Conservation (phyloP, 2,888 invertebrate genomes). For the Sarcophaga rosellei region DNA sequence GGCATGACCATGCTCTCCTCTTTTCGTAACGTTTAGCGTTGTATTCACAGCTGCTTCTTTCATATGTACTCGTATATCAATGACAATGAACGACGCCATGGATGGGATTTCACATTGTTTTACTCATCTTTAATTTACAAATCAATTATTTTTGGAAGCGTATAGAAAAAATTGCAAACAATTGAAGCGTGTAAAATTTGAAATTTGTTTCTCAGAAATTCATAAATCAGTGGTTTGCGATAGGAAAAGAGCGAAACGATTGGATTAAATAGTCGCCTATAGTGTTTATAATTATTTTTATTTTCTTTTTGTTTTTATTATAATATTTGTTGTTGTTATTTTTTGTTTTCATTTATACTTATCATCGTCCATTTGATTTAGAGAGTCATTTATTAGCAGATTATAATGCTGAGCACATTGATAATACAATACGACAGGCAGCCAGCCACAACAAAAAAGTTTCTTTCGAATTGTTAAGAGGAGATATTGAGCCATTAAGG, state of each 20-base stretch:
- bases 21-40: too few species aligned
- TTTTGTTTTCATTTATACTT: slow-evolving; percentile 12
- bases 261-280: slow-evolving; percentile 1
- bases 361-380: slow-evolving; percentile 15
- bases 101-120: too few species aligned
- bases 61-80: too few species aligned
- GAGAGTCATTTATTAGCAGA: slow-evolving; percentile 27
- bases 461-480: background rate
- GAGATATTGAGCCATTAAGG: background rate
- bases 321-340: background rate
- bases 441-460: background rate
- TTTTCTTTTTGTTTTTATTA: background rate
- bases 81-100: too few species aligned
- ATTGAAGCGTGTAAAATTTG: too few species aligned
- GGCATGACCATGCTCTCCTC: too few species aligned
- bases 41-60: too few species aligned
- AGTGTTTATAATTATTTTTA: slow-evolving; percentile 32
- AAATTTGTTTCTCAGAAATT: too few species aligned
- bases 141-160: too few species aligned
- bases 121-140: too few species aligned
- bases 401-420: background rate
- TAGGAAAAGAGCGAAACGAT: background rate
- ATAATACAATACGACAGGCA: background rate
- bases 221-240: too few species aligned
- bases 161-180: too few species aligned